Conservation (phyloP, 2,113 vertebrate genomes). For the Notechis scutatus region DNA sequence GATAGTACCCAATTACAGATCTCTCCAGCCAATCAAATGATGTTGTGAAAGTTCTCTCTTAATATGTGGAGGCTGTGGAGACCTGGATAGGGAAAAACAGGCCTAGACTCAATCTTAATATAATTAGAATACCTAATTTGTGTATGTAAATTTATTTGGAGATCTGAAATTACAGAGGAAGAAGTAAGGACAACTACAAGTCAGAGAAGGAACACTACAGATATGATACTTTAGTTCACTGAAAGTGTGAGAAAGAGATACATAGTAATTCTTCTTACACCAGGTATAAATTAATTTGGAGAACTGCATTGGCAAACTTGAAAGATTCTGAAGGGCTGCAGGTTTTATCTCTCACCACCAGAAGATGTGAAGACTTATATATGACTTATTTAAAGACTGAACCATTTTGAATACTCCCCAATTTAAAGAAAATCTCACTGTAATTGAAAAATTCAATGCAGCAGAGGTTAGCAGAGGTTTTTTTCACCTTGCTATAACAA, state of each 20-base stretch:
- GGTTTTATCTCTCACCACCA: neutral
- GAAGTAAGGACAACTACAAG: neutral
- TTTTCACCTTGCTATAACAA: neutral
- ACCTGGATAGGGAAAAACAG: neutral
- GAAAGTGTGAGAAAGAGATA: neutral
- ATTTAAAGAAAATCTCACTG: neutral
- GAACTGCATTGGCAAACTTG: neutral
- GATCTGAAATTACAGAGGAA: neutral
- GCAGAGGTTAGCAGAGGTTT: neutral
- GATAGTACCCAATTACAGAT: neutral
- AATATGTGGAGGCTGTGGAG: neutral
- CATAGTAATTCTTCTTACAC: neutral
- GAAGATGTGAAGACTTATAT: neutral
- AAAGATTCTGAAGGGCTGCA: neutral
- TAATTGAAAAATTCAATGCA: neutral
- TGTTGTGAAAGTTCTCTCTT: neutral
- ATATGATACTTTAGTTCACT: neutral
- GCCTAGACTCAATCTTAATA: neutral
- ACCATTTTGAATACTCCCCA: neutral
- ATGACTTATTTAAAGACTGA: neutral
- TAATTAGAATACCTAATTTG: neutral
- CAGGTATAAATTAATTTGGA: neutral
- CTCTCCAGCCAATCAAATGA: neutral
- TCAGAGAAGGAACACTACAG: neutral
- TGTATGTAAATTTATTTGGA: neutral